Evolutionary conservation across 2,888 invertebrate species (phyloP).

Genomic region (Eupithecia inturbata): DNA sequence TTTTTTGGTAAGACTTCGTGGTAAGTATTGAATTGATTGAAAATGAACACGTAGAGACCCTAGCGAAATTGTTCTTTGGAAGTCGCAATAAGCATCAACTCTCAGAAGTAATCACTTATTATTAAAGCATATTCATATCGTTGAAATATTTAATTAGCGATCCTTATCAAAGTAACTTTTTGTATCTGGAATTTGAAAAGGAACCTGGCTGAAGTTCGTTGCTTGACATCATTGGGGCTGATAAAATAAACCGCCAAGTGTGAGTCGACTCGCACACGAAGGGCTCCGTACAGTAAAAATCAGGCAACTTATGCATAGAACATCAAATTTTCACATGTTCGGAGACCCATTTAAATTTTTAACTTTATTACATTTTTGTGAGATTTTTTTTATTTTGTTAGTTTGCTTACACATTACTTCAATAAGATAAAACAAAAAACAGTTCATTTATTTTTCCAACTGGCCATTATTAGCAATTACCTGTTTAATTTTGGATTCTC

Average conservation of each 20-base stretch:
- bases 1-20: not conserved
- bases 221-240: not conserved
- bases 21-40: not conserved
- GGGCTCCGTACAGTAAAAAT: too few relatives aligned
- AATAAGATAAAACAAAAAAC: too few relatives aligned
- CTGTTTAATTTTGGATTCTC: too few relatives aligned
- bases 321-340: too few relatives aligned
- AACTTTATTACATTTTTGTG: too few relatives aligned
- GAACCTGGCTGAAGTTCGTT: not conserved
- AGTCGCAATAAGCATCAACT: not conserved
- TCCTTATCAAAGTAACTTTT: not conserved
- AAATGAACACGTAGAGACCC: not conserved
- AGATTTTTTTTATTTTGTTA: too few relatives aligned
- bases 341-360: too few relatives aligned
- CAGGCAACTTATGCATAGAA: too few relatives aligned
- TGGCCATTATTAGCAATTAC: too few relatives aligned
- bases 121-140: not conserved
- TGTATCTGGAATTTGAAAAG: not conserved
- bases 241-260: not conserved
- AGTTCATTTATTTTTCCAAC: too few relatives aligned
- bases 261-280: too few relatives aligned
- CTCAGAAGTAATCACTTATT: not conserved
- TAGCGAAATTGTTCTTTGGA: not conserved
- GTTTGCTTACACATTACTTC: too few relatives aligned
- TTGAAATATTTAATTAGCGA: not conserved